Evolutionary conservation across 2,888 invertebrate genomes (phyloP).

Genomic region (Atherix ibis): DNA sequence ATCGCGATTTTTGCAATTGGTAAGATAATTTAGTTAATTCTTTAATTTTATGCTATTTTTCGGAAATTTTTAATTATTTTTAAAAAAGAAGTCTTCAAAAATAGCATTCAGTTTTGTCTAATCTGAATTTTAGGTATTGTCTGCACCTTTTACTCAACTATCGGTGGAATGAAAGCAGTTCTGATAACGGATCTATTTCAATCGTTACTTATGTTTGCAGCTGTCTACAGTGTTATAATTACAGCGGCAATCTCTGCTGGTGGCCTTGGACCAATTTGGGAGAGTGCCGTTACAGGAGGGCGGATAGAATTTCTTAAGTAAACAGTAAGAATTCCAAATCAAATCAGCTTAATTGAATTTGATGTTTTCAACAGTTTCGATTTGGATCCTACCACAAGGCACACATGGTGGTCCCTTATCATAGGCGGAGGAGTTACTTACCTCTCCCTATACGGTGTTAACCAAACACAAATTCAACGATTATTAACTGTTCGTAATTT

Average conservation of each 20-base stretch:
- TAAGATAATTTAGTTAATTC: too few species aligned
- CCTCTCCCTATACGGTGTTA: slow-evolving; percentile 69
- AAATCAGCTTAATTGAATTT: neutral
- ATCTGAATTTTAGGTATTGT: slow-evolving; percentile 41
- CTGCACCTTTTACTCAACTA: slow-evolving; percentile 73
- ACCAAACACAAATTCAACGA: slow-evolving; percentile 71
- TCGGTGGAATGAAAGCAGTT: slow-evolving; percentile 86
- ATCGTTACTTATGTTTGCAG: slow-evolving; percentile 69
- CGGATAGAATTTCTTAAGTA: slow-evolving; percentile 57
- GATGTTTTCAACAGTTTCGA: slow-evolving; percentile 40
- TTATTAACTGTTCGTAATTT: slow-evolving; percentile 54
- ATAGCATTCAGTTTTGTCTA: too few species aligned
- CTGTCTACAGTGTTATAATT: slow-evolving; percentile 62
- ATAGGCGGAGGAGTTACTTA: slow-evolving; percentile 72
- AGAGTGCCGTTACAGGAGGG: slow-evolving; percentile 48
- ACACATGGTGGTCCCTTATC: slow-evolving; percentile 66
- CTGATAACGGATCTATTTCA: slow-evolving; percentile 75
- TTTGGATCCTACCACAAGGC: slow-evolving; percentile 63
- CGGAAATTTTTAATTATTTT: too few species aligned
- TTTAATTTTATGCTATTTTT: too few species aligned
- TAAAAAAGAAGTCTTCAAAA: too few species aligned
- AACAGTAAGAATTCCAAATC: too few species aligned
- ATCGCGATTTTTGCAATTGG: slow-evolving; percentile 59
- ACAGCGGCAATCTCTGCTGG: slow-evolving; percentile 54
- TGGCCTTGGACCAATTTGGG: slow-evolving; percentile 54